phyloP scores from a whole-genome alignment of 1,140 invertebrate genomes.

The Drosophila simulans region DNA sequence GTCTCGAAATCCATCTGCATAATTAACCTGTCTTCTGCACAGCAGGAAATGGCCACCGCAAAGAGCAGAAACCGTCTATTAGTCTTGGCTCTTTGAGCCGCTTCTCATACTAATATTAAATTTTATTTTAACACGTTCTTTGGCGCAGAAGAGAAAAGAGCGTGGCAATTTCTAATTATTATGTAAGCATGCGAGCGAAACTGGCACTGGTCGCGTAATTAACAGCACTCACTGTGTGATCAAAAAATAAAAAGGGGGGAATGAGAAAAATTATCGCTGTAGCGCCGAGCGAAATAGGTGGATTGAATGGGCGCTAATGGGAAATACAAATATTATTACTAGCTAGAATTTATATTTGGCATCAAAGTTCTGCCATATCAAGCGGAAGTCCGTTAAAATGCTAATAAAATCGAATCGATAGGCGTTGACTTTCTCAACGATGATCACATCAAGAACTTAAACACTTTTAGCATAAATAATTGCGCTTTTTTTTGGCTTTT shows the following conservation, averaged over 20 bases:
- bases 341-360: slow-evolving; percentile 35
- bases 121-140: slow-evolving; percentile 81
- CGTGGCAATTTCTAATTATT: slow-evolving; percentile 66
- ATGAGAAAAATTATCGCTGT: slow-evolving; percentile 29
- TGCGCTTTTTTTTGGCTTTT: slow-evolving; percentile 64
- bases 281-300: slow-evolving; percentile 30
- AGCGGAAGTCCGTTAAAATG: slow-evolving; percentile 44
- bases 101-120: slow-evolving; percentile 79
- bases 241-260: slow-evolving; percentile 12
- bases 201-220: slow-evolving; percentile 58
- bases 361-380: slow-evolving; percentile 21
- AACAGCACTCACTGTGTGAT: slow-evolving; percentile 58
- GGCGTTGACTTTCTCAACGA: slow-evolving; percentile 34
- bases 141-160: slow-evolving; percentile 17
- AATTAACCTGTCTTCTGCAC: slow-evolving; percentile 62
- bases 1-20: slow-evolving; percentile 58
- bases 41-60: slow-evolving; percentile 65
- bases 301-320: slow-evolving; percentile 56
- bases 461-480: slow-evolving; percentile 74
- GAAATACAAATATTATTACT: slow-evolving; percentile 67
- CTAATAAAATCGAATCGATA: slow-evolving; percentile 9
- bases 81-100: slow-evolving; percentile 43
- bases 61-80: slow-evolving; percentile 66
- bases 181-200: slow-evolving; percentile 80
- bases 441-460: slow-evolving; percentile 50